These are phyloP conservation scores for Cephus runcator DNA, from an alignment of 2,888 invertebrate species.

Conservation along the genomic window DNA sequence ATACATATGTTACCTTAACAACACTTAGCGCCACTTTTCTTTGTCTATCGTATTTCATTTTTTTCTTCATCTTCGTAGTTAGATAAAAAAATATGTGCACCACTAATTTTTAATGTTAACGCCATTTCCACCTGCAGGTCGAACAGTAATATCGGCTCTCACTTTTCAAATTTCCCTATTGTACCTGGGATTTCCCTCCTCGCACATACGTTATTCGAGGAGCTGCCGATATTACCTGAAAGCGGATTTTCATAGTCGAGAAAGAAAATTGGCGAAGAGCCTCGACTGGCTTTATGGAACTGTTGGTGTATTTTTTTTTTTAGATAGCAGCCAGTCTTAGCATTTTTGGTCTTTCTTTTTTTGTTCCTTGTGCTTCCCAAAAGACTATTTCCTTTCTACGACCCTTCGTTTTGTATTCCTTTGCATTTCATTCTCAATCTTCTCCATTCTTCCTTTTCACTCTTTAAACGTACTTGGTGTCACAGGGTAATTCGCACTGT, in stretches of 20 bases:
- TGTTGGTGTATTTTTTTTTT: background rate
- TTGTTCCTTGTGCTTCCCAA: background rate
- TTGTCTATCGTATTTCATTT: background rate
- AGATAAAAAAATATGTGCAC: conserved; percentile 46
- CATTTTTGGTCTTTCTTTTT: background rate
- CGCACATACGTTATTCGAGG: background rate
- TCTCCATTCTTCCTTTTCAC: background rate
- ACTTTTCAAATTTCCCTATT: too few species aligned
- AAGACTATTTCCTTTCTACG: background rate
- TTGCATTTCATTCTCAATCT: background rate
- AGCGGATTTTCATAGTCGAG: background rate
- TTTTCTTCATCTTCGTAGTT: conserved; percentile 1
- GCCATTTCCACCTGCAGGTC: background rate
- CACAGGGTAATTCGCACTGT: conserved; percentile 17
- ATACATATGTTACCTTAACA: background rate
- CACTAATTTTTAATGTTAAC: conserved; percentile 21
- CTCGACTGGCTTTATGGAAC: background rate
- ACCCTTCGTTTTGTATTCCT: too few species aligned
- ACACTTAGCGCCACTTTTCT: background rate
- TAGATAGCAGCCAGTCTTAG: background rate
- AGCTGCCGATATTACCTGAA: background rate
- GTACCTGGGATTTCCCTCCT: background rate
- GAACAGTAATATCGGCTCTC: background rate
- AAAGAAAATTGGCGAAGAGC: background rate
- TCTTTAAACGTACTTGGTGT: conserved; percentile 18